phyloP scores from a whole-genome alignment of 2,888 invertebrate genomes.

The Xanthia icteritia region DNA sequence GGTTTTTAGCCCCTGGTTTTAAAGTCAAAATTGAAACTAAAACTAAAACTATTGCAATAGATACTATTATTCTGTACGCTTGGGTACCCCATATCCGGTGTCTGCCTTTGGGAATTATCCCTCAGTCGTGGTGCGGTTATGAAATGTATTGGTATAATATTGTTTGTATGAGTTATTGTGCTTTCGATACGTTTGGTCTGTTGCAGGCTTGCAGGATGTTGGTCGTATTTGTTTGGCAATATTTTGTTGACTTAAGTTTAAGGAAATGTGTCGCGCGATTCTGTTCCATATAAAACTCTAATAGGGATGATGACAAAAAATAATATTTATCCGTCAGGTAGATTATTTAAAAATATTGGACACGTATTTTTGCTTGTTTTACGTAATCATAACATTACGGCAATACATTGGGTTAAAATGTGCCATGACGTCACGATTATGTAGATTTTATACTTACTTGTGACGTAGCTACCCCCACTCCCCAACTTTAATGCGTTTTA shows the following conservation, averaged over 20 bases:
- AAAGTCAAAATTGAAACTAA: slow-evolving; percentile 7
- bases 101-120: slow-evolving; percentile 58
- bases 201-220: slow-evolving; percentile 28
- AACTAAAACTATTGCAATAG: slow-evolving; percentile 44
- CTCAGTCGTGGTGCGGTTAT: slow-evolving; percentile 48
- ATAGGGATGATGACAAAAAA: too few relatives aligned
- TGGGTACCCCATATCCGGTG: slow-evolving; percentile 59
- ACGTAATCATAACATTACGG: too few relatives aligned
- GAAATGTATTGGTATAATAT: slow-evolving; percentile 48
- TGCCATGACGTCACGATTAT: too few relatives aligned
- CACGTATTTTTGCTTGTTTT: too few relatives aligned
- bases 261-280: neutral
- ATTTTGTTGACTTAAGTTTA: neutral
- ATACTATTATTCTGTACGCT: slow-evolving; percentile 43
- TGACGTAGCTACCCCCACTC: too few relatives aligned
- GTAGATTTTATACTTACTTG: too few relatives aligned
- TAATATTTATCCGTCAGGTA: too few relatives aligned
- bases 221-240: slow-evolving; percentile 19
- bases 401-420: too few relatives aligned
- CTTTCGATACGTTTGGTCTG: slow-evolving; percentile 28
- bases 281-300: neutral
- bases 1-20: neutral
- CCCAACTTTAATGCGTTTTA: too few relatives aligned
- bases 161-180: slow-evolving; percentile 38
- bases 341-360: too few relatives aligned